Evolutionary conservation across 53 echinoderm and acorn worm genomes (phyloP).

Genomic region (Apostichopus leukothele): DNA sequence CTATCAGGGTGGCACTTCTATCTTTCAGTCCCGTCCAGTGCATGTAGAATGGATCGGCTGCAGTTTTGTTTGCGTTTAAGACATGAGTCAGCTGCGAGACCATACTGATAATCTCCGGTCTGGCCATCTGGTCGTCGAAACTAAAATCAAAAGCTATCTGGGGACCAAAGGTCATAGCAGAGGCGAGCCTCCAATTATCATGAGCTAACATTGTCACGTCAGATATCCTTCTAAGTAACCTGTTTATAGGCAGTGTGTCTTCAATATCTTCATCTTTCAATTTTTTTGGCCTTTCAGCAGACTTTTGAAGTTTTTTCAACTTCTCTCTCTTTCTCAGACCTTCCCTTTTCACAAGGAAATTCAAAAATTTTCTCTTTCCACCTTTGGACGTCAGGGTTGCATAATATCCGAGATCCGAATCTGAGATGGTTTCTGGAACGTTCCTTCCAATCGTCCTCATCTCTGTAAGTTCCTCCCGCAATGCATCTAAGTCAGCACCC

Average conservation of each 20-base stretch:
- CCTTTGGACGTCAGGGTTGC: slow-evolving; percentile 53
- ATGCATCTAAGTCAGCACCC: background rate
- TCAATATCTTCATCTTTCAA: slow-evolving; percentile 41
- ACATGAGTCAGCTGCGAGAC: slow-evolving; percentile 64
- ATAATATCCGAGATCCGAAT: slow-evolving; percentile 68
- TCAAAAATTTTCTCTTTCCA: slow-evolving; percentile 62
- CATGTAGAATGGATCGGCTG: slow-evolving; percentile 73
- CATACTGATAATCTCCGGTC: slow-evolving; percentile 66
- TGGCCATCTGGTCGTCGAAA: slow-evolving; percentile 77
- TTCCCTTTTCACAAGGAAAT: slow-evolving; percentile 67
- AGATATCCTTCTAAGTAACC: slow-evolving; percentile 18
- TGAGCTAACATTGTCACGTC: slow-evolving; percentile 23
- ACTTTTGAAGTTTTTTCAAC: slow-evolving; percentile 42
- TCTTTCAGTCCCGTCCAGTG: slow-evolving; percentile 65
- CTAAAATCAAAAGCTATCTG: slow-evolving; percentile 78
- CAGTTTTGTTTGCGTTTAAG: slow-evolving; percentile 64
- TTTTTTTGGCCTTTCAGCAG: slow-evolving; percentile 24
- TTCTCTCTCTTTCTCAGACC: slow-evolving; percentile 56
- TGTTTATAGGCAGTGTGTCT: slow-evolving; percentile 19
- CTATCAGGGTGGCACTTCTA: slow-evolving; percentile 51
- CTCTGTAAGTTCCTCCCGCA: background rate
- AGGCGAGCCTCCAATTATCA: slow-evolving; percentile 73
- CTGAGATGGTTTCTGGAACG: slow-evolving; percentile 67
- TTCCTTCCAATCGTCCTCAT: slow-evolving; percentile 44
- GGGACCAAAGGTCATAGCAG: slow-evolving; percentile 88